A percentile compares a stretch with the other conserved stretches of the same genome.
phyloP scores from a whole-genome alignment of 2,888 invertebrate species.

The Ptychoptera albimana region DNA sequence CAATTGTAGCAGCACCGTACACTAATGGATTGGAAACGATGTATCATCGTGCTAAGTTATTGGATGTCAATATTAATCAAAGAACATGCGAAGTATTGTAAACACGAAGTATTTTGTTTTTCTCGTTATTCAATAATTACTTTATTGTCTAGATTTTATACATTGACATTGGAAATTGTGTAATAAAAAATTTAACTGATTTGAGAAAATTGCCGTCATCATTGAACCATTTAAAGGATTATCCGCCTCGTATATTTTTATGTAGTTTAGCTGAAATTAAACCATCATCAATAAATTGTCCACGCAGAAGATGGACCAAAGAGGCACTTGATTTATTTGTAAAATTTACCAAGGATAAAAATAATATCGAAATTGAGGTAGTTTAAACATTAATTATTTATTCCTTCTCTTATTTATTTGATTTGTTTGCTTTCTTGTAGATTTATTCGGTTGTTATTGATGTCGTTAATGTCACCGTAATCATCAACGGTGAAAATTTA shows the following conservation, averaged over 20 bases:
- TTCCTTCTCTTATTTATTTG: constrained; percentile 1
- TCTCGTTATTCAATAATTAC: too few species aligned
- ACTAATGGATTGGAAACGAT: constrained; percentile 4
- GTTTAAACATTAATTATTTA: not conserved
- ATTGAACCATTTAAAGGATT: constrained; percentile 15
- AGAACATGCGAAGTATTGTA: constrained; percentile 12
- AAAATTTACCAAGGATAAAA: constrained; percentile 19
- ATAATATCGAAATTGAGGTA: constrained; percentile 34
- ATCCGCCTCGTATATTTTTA: constrained; percentile 49
- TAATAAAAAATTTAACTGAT: constrained; percentile 30
- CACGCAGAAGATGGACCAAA: constrained; percentile 43
- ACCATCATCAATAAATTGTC: constrained; percentile 44
- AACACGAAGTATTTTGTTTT: constrained; percentile 11
- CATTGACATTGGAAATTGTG: constrained; percentile 61
- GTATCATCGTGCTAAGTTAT: too few species aligned
- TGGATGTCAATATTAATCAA: too few species aligned
- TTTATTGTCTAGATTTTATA: constrained; percentile 42
- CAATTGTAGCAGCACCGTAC: constrained; percentile 42
- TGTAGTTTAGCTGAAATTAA: constrained; percentile 53
- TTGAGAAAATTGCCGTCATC: constrained; percentile 28
- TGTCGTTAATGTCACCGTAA: constrained; percentile 50
- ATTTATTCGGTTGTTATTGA: constrained; percentile 68
- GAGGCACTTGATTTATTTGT: constrained; percentile 35
- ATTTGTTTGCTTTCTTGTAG: constrained; percentile 7
- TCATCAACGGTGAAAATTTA: constrained; percentile 31